Evolutionary conservation across 2,888 invertebrate genomes (phyloP), one percentile per base, ranked within the genome.

Genomic region (Pandemis corylana): DNA sequence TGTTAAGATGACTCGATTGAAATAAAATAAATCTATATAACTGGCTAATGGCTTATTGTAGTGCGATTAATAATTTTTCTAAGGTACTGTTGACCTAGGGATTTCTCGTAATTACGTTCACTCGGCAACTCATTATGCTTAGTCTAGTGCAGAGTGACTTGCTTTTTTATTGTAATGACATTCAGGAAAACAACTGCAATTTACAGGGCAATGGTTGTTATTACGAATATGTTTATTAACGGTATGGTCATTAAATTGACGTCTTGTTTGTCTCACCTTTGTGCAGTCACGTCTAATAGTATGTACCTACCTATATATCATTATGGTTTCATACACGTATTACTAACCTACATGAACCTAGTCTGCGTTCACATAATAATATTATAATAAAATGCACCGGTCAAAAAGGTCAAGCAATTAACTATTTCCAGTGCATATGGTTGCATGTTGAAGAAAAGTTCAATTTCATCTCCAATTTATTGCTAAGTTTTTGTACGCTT

Each of bases 41-140:
- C 20, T 20, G 20, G 20, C 20, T 20, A 0, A 20, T 20, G 53
- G n/a, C 44, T 64, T 64, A 9, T 64, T 12, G 15, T 64, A 46
- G n/a, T 44, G 64, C 46, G 46, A 64, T 64, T 64, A 64, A 64
- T 64, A 15, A 15, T 1, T 9, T 7, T 9, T 46, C 64, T 63
- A 7, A 63, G 12, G 15, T 42, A 63, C n/a, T 63, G 42, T 42
- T 44, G 0, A 42, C 3, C 9, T 15, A 63, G 44, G 63, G 42
- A 63, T 15, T 44, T 63, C 42, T 46, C 64, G 44, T 63, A 63
- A 63, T 42, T 44, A 41, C 49, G 51, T 20, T 10, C 46, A 13
- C 64, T 20, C n/a, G 12, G 64, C 12, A 20, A 15, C 46, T 36
- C 44, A 64, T 46, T 46, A 44, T 20, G 46, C 20, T 46, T 20